Evolutionary conservation across 2,888 invertebrate species (phyloP).

Genomic region (Thecocarcelia acutangulata): DNA sequence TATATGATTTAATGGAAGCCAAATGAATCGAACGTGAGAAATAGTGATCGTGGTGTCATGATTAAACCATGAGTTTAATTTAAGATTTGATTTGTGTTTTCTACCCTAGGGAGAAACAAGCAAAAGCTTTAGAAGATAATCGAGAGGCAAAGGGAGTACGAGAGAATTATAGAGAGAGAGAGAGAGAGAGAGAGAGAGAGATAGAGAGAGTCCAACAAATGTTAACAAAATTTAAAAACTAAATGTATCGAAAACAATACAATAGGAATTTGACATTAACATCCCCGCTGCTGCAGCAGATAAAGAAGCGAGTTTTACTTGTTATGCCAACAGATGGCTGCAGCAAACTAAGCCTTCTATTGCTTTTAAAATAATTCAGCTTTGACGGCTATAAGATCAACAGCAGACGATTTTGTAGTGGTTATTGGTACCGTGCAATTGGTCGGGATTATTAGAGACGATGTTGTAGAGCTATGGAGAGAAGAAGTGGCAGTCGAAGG

Average conservation of each 20-base stretch:
- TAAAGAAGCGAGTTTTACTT: neutral
- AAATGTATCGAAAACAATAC: conserved; percentile 14
- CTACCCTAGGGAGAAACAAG: neutral
- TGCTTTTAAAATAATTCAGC: conserved; percentile 45
- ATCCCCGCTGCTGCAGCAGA: neutral
- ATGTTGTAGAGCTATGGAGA: conserved; percentile 20
- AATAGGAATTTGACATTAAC: conserved; percentile 73
- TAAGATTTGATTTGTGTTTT: conserved; percentile 52
- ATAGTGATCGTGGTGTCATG: conserved; percentile 34
- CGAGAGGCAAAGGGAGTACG: neutral
- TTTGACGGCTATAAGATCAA: conserved; percentile 75
- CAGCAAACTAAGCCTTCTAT: neutral
- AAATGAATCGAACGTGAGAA: conserved; percentile 64
- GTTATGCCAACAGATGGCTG: neutral
- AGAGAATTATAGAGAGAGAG: conserved; percentile 1
- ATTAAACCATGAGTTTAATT: conserved; percentile 18
- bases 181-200: neutral
- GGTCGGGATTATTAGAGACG: conserved; percentile 62
- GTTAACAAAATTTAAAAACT: conserved; percentile 7
- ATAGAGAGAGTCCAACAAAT: conserved; percentile 2
- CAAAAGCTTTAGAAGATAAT: neutral
- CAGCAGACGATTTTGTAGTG: conserved; percentile 58
- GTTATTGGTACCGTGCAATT: conserved; percentile 44
- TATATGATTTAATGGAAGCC: conserved; percentile 66
- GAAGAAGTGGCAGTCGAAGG: conserved; percentile 25